phyloP scores from a whole-genome alignment of 2,888 invertebrate genomes.

The Amblyjoppa proteus region DNA sequence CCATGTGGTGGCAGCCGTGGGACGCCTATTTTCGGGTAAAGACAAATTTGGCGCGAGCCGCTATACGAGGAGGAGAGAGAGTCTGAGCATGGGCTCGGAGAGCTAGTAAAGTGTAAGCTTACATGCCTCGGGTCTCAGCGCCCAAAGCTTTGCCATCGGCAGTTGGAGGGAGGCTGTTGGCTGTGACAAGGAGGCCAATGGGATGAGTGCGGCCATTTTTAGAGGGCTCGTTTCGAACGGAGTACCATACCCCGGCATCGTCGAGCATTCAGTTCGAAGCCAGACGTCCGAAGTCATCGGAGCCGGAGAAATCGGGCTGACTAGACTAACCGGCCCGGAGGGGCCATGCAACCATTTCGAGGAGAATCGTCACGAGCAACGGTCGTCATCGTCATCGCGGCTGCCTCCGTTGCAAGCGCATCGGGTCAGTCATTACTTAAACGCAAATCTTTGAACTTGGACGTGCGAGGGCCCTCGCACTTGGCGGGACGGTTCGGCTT shows the following conservation, averaged over 20 bases:
- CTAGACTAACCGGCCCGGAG: slow-evolving; percentile 54
- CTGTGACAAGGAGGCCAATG: slow-evolving; percentile 83
- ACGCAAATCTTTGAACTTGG: slow-evolving; percentile 39
- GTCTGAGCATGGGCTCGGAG: slow-evolving; percentile 51
- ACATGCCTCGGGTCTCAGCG: slow-evolving; percentile 74
- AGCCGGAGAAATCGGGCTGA: slow-evolving; percentile 59
- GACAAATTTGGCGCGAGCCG: slow-evolving; percentile 91
- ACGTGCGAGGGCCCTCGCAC: slow-evolving; percentile 4
- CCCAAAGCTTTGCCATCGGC: slow-evolving; percentile 25
- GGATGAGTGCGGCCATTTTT: slow-evolving; percentile 84
- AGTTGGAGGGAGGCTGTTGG: slow-evolving; percentile 73
- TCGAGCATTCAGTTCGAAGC: slow-evolving; percentile 82
- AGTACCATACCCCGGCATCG: slow-evolving; percentile 74
- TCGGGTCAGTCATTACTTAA: slow-evolving; percentile 1
- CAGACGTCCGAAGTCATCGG: slow-evolving; percentile 74
- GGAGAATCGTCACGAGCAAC: slow-evolving; percentile 62
- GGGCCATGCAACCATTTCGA: slow-evolving; percentile 62
- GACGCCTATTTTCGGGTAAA: slow-evolving; percentile 90
- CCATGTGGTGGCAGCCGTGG: slow-evolving; percentile 83
- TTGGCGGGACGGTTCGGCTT: background rate
- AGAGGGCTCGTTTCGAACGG: slow-evolving; percentile 82
- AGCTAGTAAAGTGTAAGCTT: slow-evolving; percentile 84
- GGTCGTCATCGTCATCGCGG: slow-evolving; percentile 45
- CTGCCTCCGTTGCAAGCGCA: slow-evolving; percentile 39
- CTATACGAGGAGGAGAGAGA: slow-evolving; percentile 68